These are phyloP conservation scores for Onychomys leucogaster DNA, from an alignment of 2,797 vertebrate genomes.

Conservation along the genomic window DNA sequence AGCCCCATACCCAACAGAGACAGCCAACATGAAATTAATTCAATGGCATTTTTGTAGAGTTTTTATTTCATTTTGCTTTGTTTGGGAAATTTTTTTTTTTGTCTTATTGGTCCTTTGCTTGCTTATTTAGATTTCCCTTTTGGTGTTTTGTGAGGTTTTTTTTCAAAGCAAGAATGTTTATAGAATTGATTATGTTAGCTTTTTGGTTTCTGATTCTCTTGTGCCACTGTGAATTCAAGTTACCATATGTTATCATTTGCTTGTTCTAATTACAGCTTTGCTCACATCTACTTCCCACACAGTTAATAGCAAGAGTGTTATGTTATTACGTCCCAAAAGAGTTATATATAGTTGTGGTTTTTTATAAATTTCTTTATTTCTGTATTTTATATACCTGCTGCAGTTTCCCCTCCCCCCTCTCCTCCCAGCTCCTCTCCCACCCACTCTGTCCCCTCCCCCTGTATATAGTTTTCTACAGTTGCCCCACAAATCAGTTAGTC, in stretches of 20 bases:
- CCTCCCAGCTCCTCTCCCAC: background rate
- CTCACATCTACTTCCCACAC: background rate
- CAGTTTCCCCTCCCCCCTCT: background rate
- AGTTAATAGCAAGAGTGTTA: background rate
- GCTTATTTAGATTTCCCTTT: background rate
- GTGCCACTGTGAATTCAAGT: constrained; percentile 6
- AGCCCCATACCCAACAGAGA: background rate
- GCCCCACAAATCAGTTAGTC: background rate
- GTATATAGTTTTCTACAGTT: background rate
- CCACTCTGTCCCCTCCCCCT: background rate
- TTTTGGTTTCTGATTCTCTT: constrained; percentile 8
- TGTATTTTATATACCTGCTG: background rate
- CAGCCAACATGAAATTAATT: background rate
- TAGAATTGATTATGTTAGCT: constrained; percentile 1
- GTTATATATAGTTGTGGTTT: background rate
- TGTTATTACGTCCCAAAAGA: background rate
- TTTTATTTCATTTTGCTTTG: background rate
- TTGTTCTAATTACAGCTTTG: background rate
- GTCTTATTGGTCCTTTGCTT: background rate
- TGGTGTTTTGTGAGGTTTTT: background rate
- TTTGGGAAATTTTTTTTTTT: background rate
- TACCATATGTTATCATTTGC: background rate
- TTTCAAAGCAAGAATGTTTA: background rate
- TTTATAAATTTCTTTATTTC: background rate
- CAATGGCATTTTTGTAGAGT: background rate